Conservation (phyloP, 2,888 invertebrate genomes). For the Sabatieria punctata region DNA sequence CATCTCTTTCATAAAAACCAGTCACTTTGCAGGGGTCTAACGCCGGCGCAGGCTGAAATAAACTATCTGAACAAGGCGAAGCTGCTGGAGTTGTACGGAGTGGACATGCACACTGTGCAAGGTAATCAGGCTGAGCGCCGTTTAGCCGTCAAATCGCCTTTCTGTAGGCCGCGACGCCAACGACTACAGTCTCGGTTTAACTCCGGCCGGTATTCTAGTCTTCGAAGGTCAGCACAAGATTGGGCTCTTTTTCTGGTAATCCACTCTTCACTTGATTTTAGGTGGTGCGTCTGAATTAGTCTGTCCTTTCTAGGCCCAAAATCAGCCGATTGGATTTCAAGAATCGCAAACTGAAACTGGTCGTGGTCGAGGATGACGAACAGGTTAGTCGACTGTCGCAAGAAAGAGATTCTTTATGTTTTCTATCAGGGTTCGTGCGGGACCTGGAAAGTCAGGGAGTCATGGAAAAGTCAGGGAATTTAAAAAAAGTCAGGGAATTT, state of each 20-base stretch:
- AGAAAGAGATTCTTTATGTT: too few relatives aligned
- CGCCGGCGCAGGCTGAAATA: conserved; percentile 85
- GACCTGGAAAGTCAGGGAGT: too few relatives aligned
- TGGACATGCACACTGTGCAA: conserved; percentile 93
- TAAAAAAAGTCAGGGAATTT: too few relatives aligned
- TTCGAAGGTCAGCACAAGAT: conserved; percentile 93
- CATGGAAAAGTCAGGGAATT: too few relatives aligned
- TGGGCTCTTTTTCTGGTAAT: conserved; percentile 80
- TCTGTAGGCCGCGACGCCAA: conserved; percentile 51
- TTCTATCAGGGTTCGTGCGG: too few relatives aligned
- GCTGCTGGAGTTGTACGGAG: conserved; percentile 96
- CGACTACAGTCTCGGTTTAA: conserved; percentile 85
- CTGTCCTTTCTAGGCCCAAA: conserved; percentile 53
- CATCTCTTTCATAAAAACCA: not conserved
- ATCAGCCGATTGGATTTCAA: conserved; percentile 94
- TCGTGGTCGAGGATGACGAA: conserved; percentile 96
- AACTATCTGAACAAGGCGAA: conserved; percentile 73
- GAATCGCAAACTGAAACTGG: conserved; percentile 84
- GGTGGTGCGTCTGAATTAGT: not conserved
- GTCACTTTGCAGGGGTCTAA: conserved; percentile 47
- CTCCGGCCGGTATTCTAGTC: conserved; percentile 92
- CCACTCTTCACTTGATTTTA: not conserved
- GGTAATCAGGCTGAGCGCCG: conserved; percentile 34
- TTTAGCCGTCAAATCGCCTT: not conserved
- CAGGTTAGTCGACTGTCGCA: conserved; percentile 44